phyloP scores from a whole-genome alignment of 2,113 vertebrate genomes.

The Hippocampus abdominalis region DNA sequence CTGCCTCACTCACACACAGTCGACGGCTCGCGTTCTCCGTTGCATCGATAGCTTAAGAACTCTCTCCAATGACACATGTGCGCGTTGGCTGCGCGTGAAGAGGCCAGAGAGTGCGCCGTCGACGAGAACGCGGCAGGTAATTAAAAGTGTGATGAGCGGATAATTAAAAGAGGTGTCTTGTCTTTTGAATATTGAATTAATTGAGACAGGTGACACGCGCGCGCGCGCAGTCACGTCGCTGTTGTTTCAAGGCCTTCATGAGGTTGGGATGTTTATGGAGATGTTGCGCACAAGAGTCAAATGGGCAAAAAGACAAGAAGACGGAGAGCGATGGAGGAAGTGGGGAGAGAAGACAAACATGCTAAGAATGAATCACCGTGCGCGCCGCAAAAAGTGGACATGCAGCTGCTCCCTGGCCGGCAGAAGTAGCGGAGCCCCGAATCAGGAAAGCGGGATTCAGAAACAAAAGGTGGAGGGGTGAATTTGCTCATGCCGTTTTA shows the following conservation, averaged over 20 bases:
- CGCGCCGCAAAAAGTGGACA: slow-evolving; percentile 12
- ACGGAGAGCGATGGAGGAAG: slow-evolving; percentile 13
- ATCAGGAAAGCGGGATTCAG: slow-evolving; percentile 17
- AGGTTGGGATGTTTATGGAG: slow-evolving; percentile 45
- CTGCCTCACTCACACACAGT: slow-evolving; percentile 1
- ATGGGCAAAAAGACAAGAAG: slow-evolving; percentile 6
- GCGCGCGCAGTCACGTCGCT: slow-evolving; percentile 15
- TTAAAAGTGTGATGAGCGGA: slow-evolving; percentile 67
- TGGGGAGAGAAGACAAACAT: slow-evolving; percentile 31
- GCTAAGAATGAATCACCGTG: slow-evolving; percentile 47
- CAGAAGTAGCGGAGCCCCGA: slow-evolving; percentile 32
- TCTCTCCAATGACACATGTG: slow-evolving; percentile 24
- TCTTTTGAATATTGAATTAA: slow-evolving; percentile 63
- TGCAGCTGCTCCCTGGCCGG: slow-evolving; percentile 41
- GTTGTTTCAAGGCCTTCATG: slow-evolving; percentile 40
- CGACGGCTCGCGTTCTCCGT: slow-evolving; percentile 13
- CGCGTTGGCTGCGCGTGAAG: slow-evolving; percentile 14
- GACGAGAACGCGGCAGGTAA: slow-evolving; percentile 62
- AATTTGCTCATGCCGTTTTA: slow-evolving; percentile 3
- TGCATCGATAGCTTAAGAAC: slow-evolving; percentile 53
- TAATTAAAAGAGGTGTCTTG: slow-evolving; percentile 67
- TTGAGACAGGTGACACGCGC: slow-evolving; percentile 47
- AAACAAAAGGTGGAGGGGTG: neutral
- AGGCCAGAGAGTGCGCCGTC: slow-evolving; percentile 51
- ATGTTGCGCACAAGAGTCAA: slow-evolving; percentile 22